These are phyloP conservation scores for Perizoma flavofasciatum DNA, from an alignment of 2,888 invertebrate genomes.

Conservation along the genomic window DNA sequence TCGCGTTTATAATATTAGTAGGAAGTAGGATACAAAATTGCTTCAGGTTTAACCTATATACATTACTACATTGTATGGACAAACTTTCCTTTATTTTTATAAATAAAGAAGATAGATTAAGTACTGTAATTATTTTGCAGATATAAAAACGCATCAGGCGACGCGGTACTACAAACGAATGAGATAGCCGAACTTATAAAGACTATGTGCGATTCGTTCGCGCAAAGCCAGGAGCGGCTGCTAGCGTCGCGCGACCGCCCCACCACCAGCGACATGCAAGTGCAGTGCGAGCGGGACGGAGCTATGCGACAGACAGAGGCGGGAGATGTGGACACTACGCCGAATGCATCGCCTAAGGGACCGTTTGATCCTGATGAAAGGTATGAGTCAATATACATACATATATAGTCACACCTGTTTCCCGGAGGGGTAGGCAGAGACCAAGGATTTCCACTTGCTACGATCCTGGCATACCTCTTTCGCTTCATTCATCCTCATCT, in stretches of 20 bases:
- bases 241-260: conserved; percentile 48
- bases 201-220: conserved; percentile 73
- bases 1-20: no score
- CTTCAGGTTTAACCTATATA: no score
- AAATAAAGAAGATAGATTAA: no score
- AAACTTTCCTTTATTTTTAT: no score
- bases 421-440: no score
- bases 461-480: no score
- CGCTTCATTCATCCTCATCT: no score
- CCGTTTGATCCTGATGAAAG: conserved; percentile 33
- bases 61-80: no score
- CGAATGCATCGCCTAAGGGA: conserved; percentile 19
- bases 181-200: conserved; percentile 70
- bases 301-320: conserved; percentile 13
- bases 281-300: conserved; percentile 58
- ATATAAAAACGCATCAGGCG: conserved; percentile 70
- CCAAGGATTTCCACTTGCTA: no score
- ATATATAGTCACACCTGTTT: no score
- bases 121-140: conserved; percentile 41
- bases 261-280: conserved; percentile 62
- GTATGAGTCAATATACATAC: no score
- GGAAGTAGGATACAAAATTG: no score
- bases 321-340: conserved; percentile 2
- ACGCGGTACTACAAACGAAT: conserved; percentile 61
- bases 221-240: conserved; percentile 63